These are phyloP conservation scores for Melangyna quadrimaculata DNA, from an alignment of 2,888 invertebrate genomes.

Conservation along the genomic window DNA sequence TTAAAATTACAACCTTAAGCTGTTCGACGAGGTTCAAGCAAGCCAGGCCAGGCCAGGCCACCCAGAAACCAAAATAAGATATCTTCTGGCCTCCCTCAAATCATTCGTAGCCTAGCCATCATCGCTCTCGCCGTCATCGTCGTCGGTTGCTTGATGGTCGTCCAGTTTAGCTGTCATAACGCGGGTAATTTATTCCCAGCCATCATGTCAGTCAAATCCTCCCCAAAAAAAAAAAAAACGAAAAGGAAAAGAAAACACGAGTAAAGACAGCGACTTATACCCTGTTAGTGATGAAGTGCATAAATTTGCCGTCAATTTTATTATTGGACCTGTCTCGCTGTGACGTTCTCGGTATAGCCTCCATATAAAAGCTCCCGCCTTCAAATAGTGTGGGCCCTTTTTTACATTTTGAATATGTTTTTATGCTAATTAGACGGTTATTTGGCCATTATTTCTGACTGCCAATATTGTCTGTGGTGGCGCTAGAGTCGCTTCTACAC, in stretches of 20 bases:
- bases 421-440: conserved; percentile 52
- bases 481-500: conserved; percentile 21
- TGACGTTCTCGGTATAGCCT: not conserved
- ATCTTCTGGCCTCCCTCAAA: conserved; percentile 11
- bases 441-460: conserved; percentile 37
- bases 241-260: conserved; percentile 26
- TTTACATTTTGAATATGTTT: conserved; percentile 16
- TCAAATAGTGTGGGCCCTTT: conserved; percentile 7
- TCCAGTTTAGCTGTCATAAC: conserved; percentile 54
- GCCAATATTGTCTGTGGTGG: conserved; percentile 19
- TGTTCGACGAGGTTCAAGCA: not conserved
- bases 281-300: conserved; percentile 52
- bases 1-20: conserved; percentile 36
- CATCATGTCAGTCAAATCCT: conserved; percentile 33
- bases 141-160: not conserved
- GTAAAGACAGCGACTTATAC: conserved; percentile 40
- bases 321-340: conserved; percentile 34
- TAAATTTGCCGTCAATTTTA: conserved; percentile 57
- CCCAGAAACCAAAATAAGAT: conserved; percentile 61
- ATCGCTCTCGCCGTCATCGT: not conserved
- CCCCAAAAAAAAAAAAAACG: too few relatives aligned
- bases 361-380: not conserved
- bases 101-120: not conserved
- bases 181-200: conserved; percentile 56
- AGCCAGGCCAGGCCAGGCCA: conserved; percentile 32